phyloP scores from a whole-genome alignment of 2,113 vertebrate genomes.

The Dipodomys ordii region DNA sequence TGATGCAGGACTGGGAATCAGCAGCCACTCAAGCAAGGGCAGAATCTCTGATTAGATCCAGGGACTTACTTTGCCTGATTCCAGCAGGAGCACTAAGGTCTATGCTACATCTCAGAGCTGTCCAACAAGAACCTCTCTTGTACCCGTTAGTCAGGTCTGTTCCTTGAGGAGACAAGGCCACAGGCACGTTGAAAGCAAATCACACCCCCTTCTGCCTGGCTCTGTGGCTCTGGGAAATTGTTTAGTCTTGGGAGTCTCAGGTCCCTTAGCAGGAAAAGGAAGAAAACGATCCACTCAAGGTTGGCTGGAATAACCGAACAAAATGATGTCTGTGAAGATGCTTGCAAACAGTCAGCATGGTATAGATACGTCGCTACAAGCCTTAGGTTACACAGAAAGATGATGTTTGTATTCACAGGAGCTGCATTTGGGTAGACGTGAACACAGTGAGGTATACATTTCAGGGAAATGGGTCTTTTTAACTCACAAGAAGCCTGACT shows the following conservation, averaged over 20 bases:
- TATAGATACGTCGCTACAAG: slow-evolving; percentile 22
- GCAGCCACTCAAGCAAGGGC: neutral
- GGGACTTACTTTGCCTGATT: neutral
- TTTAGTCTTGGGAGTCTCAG: neutral
- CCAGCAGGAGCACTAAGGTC: neutral
- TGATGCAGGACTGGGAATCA: neutral
- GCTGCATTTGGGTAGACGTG: neutral
- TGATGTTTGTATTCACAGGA: slow-evolving; percentile 21
- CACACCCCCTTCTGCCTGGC: neutral
- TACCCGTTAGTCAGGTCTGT: neutral
- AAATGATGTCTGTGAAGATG: neutral
- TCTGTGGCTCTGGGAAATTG: neutral
- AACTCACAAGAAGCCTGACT: neutral
- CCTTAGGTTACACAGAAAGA: slow-evolving; percentile 31
- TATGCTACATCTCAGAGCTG: neutral
- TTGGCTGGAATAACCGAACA: slow-evolving; percentile 36
- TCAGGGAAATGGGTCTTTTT: neutral
- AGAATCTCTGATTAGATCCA: no score
- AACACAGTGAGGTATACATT: neutral
- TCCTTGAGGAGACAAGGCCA: neutral
- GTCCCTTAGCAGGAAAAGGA: neutral
- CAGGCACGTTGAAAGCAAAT: neutral
- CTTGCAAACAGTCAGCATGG: slow-evolving; percentile 20
- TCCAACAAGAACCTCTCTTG: neutral
- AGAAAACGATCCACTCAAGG: slow-evolving; percentile 19